A percentile compares a stretch with the other conserved stretches of the same genome.
Evolutionary conservation across 2,113 vertebrate genomes (phyloP).

Genomic region (Eleginops maclovinus): DNA sequence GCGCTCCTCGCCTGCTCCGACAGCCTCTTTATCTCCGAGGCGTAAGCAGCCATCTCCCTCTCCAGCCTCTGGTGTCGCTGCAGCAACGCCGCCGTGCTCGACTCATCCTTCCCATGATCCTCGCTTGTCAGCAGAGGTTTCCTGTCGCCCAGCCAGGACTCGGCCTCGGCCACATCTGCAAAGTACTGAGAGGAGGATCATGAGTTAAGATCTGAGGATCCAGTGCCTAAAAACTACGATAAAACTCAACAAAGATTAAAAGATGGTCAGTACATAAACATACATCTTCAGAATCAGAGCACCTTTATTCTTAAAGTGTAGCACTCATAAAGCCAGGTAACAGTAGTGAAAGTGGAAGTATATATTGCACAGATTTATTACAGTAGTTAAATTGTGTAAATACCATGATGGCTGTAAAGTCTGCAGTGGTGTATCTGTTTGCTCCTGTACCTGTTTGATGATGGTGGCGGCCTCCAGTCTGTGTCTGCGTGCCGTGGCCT

Average conservation of each 20-base stretch:
- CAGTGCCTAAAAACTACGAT: neutral
- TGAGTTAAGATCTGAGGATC: neutral
- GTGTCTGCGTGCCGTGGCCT: conserved; percentile 65
- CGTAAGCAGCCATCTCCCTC: conserved; percentile 82
- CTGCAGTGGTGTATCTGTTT: neutral
- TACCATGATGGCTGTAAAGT: neutral
- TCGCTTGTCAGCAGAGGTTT: conserved; percentile 81
- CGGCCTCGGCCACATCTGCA: conserved; percentile 83
- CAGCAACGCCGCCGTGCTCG: conserved; percentile 77
- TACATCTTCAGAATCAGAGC: too few species aligned
- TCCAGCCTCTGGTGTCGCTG: conserved; percentile 86
- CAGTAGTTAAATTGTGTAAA: too few species aligned
- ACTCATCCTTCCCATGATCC: conserved; percentile 86
- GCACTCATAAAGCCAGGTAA: too few species aligned
- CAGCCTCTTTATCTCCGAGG: conserved; percentile 83
- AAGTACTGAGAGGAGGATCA: conserved; percentile 84
- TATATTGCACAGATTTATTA: too few species aligned
- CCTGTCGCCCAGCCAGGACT: conserved; percentile 87
- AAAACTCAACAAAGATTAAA: too few species aligned
- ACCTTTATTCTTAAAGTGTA: too few species aligned
- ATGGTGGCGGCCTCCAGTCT: conserved; percentile 85
- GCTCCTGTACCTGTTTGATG: conserved; percentile 84
- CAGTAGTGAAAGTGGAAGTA: too few species aligned
- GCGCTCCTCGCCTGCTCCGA: conserved; percentile 84
- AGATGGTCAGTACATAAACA: too few species aligned